Conservation (phyloP, 1,140 invertebrate genomes). For the Brachionus calyciflorus region DNA sequence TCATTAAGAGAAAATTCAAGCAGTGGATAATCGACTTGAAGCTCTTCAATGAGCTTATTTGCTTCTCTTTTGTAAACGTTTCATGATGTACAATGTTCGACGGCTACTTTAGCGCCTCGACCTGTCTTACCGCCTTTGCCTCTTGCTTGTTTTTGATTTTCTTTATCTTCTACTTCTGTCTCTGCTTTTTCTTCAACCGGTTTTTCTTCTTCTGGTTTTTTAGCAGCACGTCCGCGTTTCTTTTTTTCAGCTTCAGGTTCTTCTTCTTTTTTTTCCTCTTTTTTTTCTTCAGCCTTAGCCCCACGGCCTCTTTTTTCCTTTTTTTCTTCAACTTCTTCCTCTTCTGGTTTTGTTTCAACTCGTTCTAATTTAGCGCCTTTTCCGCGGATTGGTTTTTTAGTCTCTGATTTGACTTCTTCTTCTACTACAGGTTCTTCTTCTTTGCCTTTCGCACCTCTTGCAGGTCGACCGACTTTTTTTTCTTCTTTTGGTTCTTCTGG, state of each 20-base stretch:
- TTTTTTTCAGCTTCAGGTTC: background rate
- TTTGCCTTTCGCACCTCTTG: background rate
- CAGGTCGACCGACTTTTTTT: background rate
- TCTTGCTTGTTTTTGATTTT: background rate
- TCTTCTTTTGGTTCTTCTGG: background rate
- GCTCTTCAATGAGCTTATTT: background rate
- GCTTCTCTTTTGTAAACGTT: slow-evolving; percentile 10
- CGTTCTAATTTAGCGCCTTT: background rate
- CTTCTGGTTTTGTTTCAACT: background rate
- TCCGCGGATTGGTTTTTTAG: background rate
- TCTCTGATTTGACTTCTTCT: background rate
- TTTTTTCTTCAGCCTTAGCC: background rate
- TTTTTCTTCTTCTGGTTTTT: background rate
- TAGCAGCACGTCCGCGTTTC: background rate
- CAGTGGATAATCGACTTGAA: slow-evolving; percentile 32
- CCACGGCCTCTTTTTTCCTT: background rate
- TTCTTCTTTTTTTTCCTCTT: background rate
- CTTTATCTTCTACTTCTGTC: background rate
- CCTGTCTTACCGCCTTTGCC: background rate
- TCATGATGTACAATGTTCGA: slow-evolving; percentile 34
- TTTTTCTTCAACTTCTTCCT: background rate
- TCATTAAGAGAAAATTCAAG: slow-evolving; percentile 12
- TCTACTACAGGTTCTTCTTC: background rate
- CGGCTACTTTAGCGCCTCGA: slow-evolving; percentile 7
- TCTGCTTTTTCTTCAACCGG: background rate